Evolutionary conservation across 2,888 invertebrate genomes (phyloP), one percentile per base, ranked within the genome.

Genomic region (Chrysina gloriosa): DNA sequence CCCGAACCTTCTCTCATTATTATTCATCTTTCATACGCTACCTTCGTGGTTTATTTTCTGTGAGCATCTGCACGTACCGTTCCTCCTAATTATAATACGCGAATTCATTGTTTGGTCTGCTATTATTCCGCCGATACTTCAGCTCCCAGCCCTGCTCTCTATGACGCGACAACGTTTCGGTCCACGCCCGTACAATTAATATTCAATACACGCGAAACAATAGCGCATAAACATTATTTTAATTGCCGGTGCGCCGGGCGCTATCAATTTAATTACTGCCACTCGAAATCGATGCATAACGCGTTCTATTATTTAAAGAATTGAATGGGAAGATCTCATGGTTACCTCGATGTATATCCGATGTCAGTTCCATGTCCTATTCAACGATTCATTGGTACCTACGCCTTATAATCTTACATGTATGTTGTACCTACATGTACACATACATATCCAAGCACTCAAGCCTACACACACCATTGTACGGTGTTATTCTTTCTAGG

Each of bases 141-240:
- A 27, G 27, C 23, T 31, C 31, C 34, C 31, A 34, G 21, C 9
- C 19, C 6, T 16, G 19, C 23, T n/a, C 23, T 21, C n/a, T 47
- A n/a, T 34, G 14, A 31, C 54, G 34, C 31, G 34, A 54, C 31
- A 54, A 34, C 21, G 31, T 54, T 54, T 16, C 19, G 2, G 31
- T 14, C 31, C 31, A 34, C 29, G 23, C 63, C 39, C 27, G 39
- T 11, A 63, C 14, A 47, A 63, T 63, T 63, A 63, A 63, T 63
- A 63, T 63, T 63, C 63, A 63, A 45, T 27, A 47, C 31, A n/a
- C 31, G 19, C 9, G 14, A 63, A 63, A 63, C 63, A 63, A 63
- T 63, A 63, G 47, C 6, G 47, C 63, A 63, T 63, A 47, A 63
- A 63, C 31, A 63, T 29, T 63, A 31, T 31, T 47, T 47, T 63